phyloP scores from a whole-genome alignment of 2,888 invertebrate genomes.

The Eremobia ochroleuca region DNA sequence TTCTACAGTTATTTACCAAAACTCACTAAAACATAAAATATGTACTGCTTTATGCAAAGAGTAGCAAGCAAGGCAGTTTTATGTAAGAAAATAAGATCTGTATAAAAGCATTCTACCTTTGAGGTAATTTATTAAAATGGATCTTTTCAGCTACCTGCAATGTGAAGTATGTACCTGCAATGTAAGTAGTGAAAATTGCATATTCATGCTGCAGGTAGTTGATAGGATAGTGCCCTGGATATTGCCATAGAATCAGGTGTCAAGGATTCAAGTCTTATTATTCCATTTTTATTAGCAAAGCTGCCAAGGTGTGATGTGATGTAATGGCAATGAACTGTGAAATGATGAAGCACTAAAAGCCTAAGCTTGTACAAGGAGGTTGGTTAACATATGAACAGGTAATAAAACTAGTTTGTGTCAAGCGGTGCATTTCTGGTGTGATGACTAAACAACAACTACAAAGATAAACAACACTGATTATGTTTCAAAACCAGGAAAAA shows the following conservation, averaged over 20 bases:
- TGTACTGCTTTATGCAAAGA: conserved; percentile 48
- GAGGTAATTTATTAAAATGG: neutral
- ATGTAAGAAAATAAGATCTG: conserved; percentile 21
- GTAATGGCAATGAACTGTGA: conserved; percentile 50
- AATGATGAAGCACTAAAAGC: conserved; percentile 64
- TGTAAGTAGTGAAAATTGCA: conserved; percentile 26
- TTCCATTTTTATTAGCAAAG: conserved; percentile 35
- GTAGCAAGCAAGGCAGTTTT: conserved; percentile 46
- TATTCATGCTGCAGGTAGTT: conserved; percentile 35
- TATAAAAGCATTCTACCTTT: conserved; percentile 11
- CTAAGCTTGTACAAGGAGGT: conserved; percentile 52
- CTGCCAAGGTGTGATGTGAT: conserved; percentile 33
- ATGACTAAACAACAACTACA: conserved; percentile 55
- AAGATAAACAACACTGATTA: conserved; percentile 66
- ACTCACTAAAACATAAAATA: conserved; percentile 30
- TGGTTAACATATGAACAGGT: conserved; percentile 60
- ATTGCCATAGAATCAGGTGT: neutral
- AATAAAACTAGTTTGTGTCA: conserved; percentile 67
- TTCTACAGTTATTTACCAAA: conserved; percentile 35
- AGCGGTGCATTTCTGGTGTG: conserved; percentile 68
- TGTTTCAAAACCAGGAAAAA: conserved; percentile 51
- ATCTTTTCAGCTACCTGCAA: conserved; percentile 24
- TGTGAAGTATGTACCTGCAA: conserved; percentile 29
- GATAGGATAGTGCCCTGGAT: conserved; percentile 1
- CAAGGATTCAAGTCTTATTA: conserved; percentile 2